Evolutionary conservation across 2,113 vertebrate genomes (phyloP), one percentile per base, ranked within the genome.

Genomic region (Nothobranchius furzeri): DNA sequence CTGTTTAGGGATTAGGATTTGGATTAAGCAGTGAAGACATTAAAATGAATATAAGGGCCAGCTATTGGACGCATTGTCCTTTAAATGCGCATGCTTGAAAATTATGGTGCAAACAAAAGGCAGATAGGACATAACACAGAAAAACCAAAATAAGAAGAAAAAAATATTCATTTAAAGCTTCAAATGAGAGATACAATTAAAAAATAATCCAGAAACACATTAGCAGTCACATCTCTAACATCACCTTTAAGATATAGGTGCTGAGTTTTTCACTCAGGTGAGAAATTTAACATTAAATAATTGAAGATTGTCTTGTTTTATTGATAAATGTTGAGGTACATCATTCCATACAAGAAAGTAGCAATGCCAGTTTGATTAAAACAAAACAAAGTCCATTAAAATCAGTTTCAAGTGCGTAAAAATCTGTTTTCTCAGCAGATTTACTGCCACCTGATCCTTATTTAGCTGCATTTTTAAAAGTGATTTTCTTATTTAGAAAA

Each of bases 251-350:
- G 81, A 78, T 2, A 0, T 57, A 55, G 48, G 24, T 43, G 9
- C 36, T 69, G 71, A 84, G 60, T 76, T 78, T 82, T 17, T 75
- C 62, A 13, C 51, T 64, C 36, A 15, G 14, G 17, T 52, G 25
- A 12, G 67, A 45, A 4, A 7, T 30, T 24, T 20, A 64, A 20
- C 51, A 43, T 49, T 12, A 52, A 35, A 57, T 53, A 67, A 20
- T 37, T 15, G 37, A 0, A 2, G 56, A 50, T 64, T 45, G 65
- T 58, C 12, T 8, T 43, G 45, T 73, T 25, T 37, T 11, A 24
- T 54, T 45, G 13, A 58, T 11, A 52, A 49, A 49, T 30, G 20
- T 66, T 48, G 30, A 70, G 24, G 14, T 40, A 30, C 2, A 30
- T 4, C 30, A 30, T 30, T 30, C 20, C 20, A 20, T 20, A 20